These are phyloP conservation scores for Encarsia formosa DNA, from an alignment of 2,888 invertebrate species.

Conservation along the genomic window DNA sequence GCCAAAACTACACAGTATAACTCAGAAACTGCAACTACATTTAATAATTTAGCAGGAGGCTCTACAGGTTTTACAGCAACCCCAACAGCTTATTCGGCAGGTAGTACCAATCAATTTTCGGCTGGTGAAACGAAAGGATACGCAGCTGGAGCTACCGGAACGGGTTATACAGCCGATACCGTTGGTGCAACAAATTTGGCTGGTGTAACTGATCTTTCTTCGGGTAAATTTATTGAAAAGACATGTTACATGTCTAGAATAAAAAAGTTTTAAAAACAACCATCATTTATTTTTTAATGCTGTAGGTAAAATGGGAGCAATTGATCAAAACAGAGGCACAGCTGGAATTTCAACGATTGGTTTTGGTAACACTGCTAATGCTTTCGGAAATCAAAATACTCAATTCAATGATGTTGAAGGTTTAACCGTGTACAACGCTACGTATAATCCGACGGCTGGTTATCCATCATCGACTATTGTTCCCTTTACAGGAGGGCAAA, in stretches of 20 bases:
- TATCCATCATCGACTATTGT: constrained; percentile 22
- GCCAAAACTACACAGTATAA: constrained; percentile 9
- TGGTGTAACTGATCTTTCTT: background rate
- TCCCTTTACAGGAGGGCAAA: constrained; percentile 16
- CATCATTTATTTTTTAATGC: background rate
- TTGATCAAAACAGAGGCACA: background rate
- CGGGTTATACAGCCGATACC: constrained; percentile 9
- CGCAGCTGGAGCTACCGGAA: constrained; percentile 10
- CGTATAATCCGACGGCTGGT: constrained; percentile 11
- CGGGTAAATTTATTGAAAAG: too few relatives aligned
- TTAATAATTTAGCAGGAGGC: constrained; percentile 12
- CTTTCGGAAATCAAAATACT: constrained; percentile 4
- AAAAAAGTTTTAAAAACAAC: background rate
- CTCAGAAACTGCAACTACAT: constrained; percentile 12
- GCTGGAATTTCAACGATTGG: constrained; percentile 3
- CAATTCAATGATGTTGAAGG: constrained; percentile 9
- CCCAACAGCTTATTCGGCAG: constrained; percentile 12
- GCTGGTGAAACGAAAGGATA: constrained; percentile 9
- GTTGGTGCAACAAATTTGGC: constrained; percentile 1
- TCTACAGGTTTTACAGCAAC: constrained; percentile 7
- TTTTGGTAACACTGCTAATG: background rate
- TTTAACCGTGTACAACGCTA: constrained; percentile 18
- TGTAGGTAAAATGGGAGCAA: background rate
- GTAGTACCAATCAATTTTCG: constrained; percentile 2
- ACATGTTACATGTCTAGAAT: background rate